Percentiles rank a stretch among this genome's conserved stretches.
phyloP scores from a whole-genome alignment of 1,140 invertebrate genomes.

The Hetaerina americana region DNA sequence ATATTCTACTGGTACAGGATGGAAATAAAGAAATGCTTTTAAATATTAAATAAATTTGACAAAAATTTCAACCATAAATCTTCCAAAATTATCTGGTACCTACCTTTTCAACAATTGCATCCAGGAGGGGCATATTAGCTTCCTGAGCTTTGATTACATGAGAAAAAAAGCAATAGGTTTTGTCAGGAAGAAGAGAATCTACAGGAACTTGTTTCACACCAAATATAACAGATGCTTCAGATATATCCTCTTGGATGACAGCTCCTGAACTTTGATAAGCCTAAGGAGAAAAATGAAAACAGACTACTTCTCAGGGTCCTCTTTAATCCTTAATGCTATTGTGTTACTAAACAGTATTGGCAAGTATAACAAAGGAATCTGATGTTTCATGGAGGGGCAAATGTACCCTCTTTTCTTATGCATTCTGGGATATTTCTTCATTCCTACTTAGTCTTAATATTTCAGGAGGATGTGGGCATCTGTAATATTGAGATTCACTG shows the following conservation, averaged over 20 bases:
- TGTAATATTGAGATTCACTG: no score
- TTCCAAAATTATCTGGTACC: conserved; percentile 14
- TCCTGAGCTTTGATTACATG: conserved; percentile 99
- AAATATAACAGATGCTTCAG: conserved; percentile 88
- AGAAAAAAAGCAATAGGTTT: conserved; percentile 97
- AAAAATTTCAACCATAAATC: not conserved
- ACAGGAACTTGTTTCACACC: conserved; percentile 96
- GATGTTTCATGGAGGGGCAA: no score
- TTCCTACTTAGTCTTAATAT: no score
- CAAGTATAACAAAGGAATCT: no score
- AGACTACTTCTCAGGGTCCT: not conserved
- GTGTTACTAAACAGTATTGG: no score
- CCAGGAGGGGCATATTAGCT: conserved; percentile 92
- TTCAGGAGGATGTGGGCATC: no score
- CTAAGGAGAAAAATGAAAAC: conserved; percentile 32
- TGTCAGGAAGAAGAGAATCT: conserved; percentile 83
- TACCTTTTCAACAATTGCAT: conserved; percentile 87
- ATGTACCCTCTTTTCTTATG: no score
- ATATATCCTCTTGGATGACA: conserved; percentile 89
- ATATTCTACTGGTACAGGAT: conserved; percentile 78
- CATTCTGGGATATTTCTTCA: no score
- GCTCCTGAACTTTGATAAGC: conserved; percentile 82
- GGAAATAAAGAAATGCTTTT: conserved; percentile 15
- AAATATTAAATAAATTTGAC: not conserved
- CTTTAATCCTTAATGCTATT: no score